Evolutionary conservation across 2,888 invertebrate species (phyloP), one percentile per base, ranked within the genome.

Genomic region (Amblyjoppa proteus): DNA sequence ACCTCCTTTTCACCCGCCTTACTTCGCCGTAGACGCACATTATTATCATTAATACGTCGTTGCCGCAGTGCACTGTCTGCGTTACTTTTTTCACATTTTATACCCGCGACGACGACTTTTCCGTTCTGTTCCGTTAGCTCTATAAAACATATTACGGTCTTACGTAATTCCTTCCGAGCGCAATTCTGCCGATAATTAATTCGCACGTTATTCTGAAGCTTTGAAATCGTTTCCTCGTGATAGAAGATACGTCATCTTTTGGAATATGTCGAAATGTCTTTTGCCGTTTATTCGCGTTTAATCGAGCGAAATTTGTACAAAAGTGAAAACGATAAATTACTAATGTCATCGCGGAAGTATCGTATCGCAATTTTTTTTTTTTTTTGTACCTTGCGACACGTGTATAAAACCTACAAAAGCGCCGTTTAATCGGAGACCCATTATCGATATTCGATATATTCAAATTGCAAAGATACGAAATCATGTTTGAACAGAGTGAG

Each of bases 21-120:
- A n/a, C 45, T 31, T 45, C 28, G 34, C 3, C 56, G 31, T 45
- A 58, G 45, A 28, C 58, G 41, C n/a, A n/a, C 56, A 41, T 70
- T 78, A 70, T 49, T 70, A 51, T 70, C 45, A 69, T 64, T 79
- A 25, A 38, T 51, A 61, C 28, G 64, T 78, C 69, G n/a, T 53
- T n/a, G 16, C n/a, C 13, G 9, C 16, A 31, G 31, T 25, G 58
- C 58, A n/a, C 6, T 58, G 45, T 31, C 45, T 16, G 16, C 11
- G 20, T 31, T 3, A 20, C 31, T 61, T 20, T 3, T 51, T 51
- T 41, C 38, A n/a, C 11, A 11, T 58, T 58, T 25, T 11, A 58
- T 11, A 58, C 28, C 7, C 28, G 20, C 58, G 25, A 56, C 38
- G 34, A 69, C 69, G 69, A 70, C 20, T 58, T 70, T 70, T 53